Evolutionary conservation across 2,888 invertebrate species (phyloP).

Genomic region (Platycnemis pennipes): DNA sequence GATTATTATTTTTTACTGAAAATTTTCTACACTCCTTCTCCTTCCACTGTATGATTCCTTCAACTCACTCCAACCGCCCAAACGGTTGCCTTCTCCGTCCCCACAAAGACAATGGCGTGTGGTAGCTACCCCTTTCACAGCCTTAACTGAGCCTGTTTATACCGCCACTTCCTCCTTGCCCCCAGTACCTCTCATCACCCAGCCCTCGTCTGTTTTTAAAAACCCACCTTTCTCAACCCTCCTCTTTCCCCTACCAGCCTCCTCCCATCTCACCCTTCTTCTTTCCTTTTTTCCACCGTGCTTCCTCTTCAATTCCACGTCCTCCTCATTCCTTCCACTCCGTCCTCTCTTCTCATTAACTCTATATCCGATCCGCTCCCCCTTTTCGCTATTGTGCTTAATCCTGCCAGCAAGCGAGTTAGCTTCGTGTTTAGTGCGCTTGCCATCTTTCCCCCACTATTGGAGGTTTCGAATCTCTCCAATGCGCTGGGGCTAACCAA

Average conservation of each 20-base stretch:
- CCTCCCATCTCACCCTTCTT: neutral
- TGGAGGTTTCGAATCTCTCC: neutral
- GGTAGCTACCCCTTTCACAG: neutral
- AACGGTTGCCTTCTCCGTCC: neutral
- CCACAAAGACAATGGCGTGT: neutral
- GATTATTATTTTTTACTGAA: neutral
- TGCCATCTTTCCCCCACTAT: neutral
- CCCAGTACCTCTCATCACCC: neutral
- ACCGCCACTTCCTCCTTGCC: neutral
- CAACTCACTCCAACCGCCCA: neutral
- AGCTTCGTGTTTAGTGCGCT: conserved; percentile 12
- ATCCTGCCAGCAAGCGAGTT: neutral
- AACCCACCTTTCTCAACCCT: neutral
- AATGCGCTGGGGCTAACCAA: neutral
- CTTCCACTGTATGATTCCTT: neutral
- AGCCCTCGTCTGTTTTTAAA: neutral
- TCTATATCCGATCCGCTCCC: neutral
- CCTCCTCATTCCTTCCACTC: neutral
- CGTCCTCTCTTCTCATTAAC: neutral
- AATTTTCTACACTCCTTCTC: neutral
- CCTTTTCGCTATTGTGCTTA: neutral
- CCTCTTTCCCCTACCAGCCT: neutral
- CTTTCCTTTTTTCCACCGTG: neutral
- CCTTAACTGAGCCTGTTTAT: conserved; percentile 11
- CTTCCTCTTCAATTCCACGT: too few relatives aligned